Base-by-base conservation (phyloP, 2,888 invertebrate genomes). In the Alentia gelatinosa region DNA sequence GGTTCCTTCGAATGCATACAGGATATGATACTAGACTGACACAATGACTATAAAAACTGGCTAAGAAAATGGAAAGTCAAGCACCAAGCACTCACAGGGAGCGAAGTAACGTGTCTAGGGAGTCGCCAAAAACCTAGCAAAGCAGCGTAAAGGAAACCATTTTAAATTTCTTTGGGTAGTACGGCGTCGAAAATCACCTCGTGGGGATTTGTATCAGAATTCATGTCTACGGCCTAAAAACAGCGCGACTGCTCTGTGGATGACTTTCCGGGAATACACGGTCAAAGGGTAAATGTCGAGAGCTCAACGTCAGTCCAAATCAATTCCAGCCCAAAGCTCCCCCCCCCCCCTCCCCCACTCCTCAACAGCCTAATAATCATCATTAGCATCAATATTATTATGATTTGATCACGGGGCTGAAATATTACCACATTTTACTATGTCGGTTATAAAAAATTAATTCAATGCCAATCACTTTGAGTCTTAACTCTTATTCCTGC, bases 401-500 rank as follows among this genome's bases (percentile, higher is more conserved):
- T 56, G 19, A 56, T 56, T 56, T n/a, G 19, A 56, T n/a, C n/a
- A 56, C 23, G n/a, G n/a, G 56, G 56, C 56, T 56, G 56, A 56
- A 56, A n/a, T n/a, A 56, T 56, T n/a, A 56, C 56, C n/a, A 56
- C 56, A n/a, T n/a, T n/a, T n/a, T n/a, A n/a, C n/a, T n/a, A 50
- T 50, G 23, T 12, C 50, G 15, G 23, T 50, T 15, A 50, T 15
- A 50, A 15, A 12, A 50, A 50, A 50, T 23, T 50, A 50, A 23
- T 15, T 35, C 75, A 39, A 40, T 39, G 39, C 83, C 83, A 83
- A 83, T 86, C 42, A 86, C 86, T 47, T 47, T 86, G 47, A 86
- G 47, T 86, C 75, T 75, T 26, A 79, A 79, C 79, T 79, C 79
- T 19, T n/a, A 79, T 12, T 23, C 5, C 15, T n/a, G 26, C 79